Percentiles rank a stretch among this genome's conserved stretches.
Evolutionary conservation across 37 sponge, comb jelly and placozoan genomes (phyloP).

Genomic region (Hormiphora californensis): DNA sequence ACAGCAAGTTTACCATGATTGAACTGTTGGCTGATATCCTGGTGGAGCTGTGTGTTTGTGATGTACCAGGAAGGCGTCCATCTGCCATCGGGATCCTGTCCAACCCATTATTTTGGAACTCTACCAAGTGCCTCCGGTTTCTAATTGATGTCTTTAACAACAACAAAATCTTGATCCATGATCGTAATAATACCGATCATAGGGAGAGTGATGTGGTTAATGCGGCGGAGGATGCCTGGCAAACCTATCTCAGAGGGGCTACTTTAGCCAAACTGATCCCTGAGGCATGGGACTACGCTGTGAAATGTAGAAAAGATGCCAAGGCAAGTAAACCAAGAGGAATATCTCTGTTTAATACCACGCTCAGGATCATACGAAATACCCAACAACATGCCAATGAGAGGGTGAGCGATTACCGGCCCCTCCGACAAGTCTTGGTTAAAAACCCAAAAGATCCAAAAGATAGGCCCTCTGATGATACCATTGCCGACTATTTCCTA

Average conservation of each 20-base stretch:
- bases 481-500: slow-evolving; percentile 10
- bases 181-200: background rate
- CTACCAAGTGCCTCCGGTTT: background rate
- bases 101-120: slow-evolving; percentile 17
- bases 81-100: background rate
- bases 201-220: background rate
- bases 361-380: background rate
- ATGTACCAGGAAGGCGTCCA: background rate
- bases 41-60: background rate
- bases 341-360: background rate
- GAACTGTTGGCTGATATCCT: background rate
- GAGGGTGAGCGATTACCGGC: background rate
- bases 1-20: too few species aligned
- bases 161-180: too few species aligned
- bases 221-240: background rate
- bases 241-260: background rate
- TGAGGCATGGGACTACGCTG: slow-evolving; percentile 23
- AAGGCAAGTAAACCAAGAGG: background rate
- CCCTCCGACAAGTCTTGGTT: background rate
- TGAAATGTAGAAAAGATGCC: slow-evolving; percentile 8
- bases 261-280: background rate
- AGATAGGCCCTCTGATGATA: background rate
- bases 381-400: slow-evolving; percentile 19
- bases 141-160: slow-evolving; percentile 8
- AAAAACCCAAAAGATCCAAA: too few species aligned